Base-by-base conservation (phyloP, 2,113 vertebrate species). In the Hemiprocne comata region DNA sequence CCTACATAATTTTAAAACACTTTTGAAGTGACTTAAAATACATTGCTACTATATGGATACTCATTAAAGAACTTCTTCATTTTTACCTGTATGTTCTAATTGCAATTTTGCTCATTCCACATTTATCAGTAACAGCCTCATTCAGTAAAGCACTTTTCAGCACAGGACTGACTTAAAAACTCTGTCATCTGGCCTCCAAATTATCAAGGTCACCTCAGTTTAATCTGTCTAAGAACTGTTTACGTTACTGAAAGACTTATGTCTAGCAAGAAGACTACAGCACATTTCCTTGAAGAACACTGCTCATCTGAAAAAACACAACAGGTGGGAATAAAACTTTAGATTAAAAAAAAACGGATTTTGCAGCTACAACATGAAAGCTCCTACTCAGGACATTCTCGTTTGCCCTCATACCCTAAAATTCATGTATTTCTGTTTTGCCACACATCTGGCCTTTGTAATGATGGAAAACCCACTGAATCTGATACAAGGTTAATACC, bases 401-500 rank as follows among this genome's bases (percentile, higher is more conserved):
- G 85, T 83, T 54, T 76, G 20, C 51, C 7, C 13, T 69, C 48
- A 24, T 51, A 66, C 4, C 21, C 5, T 18, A 20, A 70, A 87
- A 71, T 28, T 46, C 8, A 55, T 1, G 25, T 36, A 73, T 16
- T 73, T 5, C 26, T 64, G 24, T 65, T 78, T 61, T 73, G 70
- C 11, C 36, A 76, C 17, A 71, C 2, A 14, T 8, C 53, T 75
- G 5, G 34, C 34, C 7, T 82, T 84, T 33, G 42, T 25, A 36
- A 48, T 53, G 34, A 75, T 19, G 91, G 46, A 53, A 88, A 94
- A 85, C 17, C 0, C 72, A 65, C 1, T 4, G 3, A 73, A 57
- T 71, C 9, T 72, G 38, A 75, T 34, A 25, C 4, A 81, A 80
- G 54, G 71, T 46, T 57, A 89, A 53, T 98, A 99, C 99, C 99